Base-by-base conservation (phyloP, 2,113 vertebrate genomes). In the Heterocephalus glaber region DNA sequence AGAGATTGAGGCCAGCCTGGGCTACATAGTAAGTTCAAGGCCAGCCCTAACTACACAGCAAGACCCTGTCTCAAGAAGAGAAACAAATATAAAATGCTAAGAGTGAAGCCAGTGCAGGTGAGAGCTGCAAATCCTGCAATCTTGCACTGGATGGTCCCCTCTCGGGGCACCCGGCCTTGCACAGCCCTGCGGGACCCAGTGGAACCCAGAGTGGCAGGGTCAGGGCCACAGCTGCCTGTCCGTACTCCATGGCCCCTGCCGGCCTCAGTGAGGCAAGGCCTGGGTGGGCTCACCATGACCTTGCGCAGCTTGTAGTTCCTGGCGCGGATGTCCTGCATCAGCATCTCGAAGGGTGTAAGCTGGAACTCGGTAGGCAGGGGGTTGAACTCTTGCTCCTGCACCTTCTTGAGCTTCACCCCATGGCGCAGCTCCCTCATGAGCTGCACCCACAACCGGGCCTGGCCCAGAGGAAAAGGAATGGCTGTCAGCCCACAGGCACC, bases 321-420 rank as follows among this genome's bases (percentile, higher is more conserved):
- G 1, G 99, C 98, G 0, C 99, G 99, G 95, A 99, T 99, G 98
- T 99, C 99, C 98, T 99, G 99, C 99, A 99, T 99, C 86, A 99
- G 99, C 99, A 99, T 99, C 98, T 99, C 99, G 0, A 99, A 99
- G 58, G 99, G 99, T 0, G 99, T 99, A 95, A 99, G 99, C 98
- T 99, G 99, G 98, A 99, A 99, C 97, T 99, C 99, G 0, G 99
- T 99, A 97, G 99, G 99, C 92, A 99, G 98, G 0, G 99, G 98
- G 98, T 99, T 98, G 97, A 99, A 99, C 28, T 99, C 99, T 97
- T 99, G 99, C 97, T 99, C 99, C 98, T 99, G 99, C 35, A 99
- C 99, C 96, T 99, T 99, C 98, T 99, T 99, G 95, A 99, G 98
- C 98, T 99, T 99, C 93, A 99, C 99, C 0, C 99, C 99, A 0